phyloP scores from a whole-genome alignment of 2,113 vertebrate species.

The Talpa occidentalis region DNA sequence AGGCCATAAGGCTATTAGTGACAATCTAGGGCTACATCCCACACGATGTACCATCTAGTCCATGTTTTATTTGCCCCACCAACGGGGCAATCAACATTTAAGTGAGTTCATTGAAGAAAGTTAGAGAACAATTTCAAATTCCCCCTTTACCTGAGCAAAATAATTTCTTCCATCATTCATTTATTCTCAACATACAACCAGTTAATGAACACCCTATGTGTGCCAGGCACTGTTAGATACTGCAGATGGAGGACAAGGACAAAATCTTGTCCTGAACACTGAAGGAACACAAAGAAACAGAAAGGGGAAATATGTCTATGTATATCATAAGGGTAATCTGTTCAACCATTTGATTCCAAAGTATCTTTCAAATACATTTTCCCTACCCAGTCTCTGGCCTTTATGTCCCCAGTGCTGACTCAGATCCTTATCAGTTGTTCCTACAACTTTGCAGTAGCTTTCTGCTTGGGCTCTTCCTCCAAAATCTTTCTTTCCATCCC shows the following conservation, averaged over 20 bases:
- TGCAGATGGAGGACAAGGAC: not conserved
- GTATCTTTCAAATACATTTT: not conserved
- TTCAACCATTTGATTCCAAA: too few relatives aligned
- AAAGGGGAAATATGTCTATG: too few relatives aligned
- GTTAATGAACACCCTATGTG: not conserved
- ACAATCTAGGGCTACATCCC: not conserved
- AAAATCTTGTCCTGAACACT: too few relatives aligned
- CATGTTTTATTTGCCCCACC: not conserved
- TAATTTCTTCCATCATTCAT: not conserved
- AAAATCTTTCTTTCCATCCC: not conserved
- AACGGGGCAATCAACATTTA: not conserved
- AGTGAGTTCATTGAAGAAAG: constrained; percentile 25
- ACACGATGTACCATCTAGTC: not conserved
- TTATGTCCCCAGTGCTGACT: not conserved
- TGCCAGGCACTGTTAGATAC: not conserved
- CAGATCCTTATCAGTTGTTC: not conserved
- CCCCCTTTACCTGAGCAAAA: constrained; percentile 5
- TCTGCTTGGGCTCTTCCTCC: not conserved
- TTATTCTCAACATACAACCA: not conserved
- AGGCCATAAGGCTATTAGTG: not conserved
- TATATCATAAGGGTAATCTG: too few relatives aligned
- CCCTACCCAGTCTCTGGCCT: not conserved
- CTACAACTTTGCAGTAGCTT: not conserved
- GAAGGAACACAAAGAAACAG: too few relatives aligned
- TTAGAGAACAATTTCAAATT: constrained; percentile 1